A percentile compares a stretch with the other conserved stretches of the same genome.
Evolutionary conservation across 1,140 invertebrate genomes (phyloP).

Genomic region (Fopius arisanus): DNA sequence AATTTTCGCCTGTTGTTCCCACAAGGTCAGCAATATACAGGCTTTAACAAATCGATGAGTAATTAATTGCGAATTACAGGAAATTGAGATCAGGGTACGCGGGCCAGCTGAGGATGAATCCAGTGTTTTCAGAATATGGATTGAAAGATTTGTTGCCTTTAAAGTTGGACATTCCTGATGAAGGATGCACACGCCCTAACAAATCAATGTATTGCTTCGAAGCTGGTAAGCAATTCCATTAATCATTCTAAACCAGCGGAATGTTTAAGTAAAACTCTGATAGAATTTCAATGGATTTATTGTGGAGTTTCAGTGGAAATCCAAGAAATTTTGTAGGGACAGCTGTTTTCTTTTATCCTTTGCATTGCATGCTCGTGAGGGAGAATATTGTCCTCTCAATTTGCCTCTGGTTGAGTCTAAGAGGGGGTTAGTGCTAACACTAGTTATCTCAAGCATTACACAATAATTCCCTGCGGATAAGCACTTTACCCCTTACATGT

Average conservation of each 20-base stretch:
- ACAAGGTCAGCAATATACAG: too few relatives aligned
- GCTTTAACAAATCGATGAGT: too few relatives aligned
- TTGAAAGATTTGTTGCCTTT: slow-evolving; percentile 88
- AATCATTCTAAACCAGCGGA: not conserved
- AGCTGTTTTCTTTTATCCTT: not conserved
- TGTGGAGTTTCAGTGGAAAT: too few relatives aligned
- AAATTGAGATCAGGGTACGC: slow-evolving; percentile 81
- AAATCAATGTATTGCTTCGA: slow-evolving; percentile 91
- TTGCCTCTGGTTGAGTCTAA: not conserved
- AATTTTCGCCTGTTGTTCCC: too few relatives aligned
- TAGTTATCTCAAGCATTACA: slow-evolving; percentile 3
- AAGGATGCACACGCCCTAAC: slow-evolving; percentile 90
- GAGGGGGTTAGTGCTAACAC: slow-evolving; percentile 3
- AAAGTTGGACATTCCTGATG: slow-evolving; percentile 90
- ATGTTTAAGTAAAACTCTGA: too few relatives aligned
- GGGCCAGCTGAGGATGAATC: slow-evolving; percentile 85
- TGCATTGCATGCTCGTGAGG: not conserved
- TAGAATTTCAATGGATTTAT: not conserved
- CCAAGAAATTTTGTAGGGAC: too few relatives aligned
- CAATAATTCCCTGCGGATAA: slow-evolving; percentile 9
- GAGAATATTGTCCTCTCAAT: not conserved
- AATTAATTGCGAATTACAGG: slow-evolving; percentile 57
- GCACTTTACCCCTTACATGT: slow-evolving; percentile 18
- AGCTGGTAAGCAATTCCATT: slow-evolving; percentile 68
- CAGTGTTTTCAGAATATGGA: slow-evolving; percentile 86